phyloP scores from a whole-genome alignment of 2,797 vertebrate genomes.

The Tenualosa ilisha region DNA sequence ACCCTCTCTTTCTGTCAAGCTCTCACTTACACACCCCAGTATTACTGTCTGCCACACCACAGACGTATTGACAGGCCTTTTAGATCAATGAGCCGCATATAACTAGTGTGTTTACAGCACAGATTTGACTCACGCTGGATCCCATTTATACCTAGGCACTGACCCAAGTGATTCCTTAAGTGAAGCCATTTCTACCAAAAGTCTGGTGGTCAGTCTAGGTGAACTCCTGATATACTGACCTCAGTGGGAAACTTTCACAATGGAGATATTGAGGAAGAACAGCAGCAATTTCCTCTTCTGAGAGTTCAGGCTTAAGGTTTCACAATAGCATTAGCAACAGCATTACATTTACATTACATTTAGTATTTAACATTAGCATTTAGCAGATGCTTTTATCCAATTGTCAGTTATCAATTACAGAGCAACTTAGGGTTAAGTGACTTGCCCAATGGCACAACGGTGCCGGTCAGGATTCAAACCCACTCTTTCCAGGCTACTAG shows the following conservation, averaged over 20 bases:
- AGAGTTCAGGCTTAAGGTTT: background rate
- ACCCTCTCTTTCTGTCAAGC: background rate
- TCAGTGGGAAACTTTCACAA: background rate
- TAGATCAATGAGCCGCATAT: background rate
- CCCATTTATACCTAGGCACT: background rate
- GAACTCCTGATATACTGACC: background rate
- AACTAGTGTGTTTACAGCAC: background rate
- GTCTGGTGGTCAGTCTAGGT: background rate
- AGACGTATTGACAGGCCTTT: background rate
- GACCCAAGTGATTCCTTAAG: background rate
- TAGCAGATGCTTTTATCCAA: no score
- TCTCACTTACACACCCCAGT: background rate
- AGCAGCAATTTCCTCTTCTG: background rate
- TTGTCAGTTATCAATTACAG: no score
- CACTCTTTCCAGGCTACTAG: no score
- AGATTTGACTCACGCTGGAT: background rate
- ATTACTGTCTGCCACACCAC: background rate
- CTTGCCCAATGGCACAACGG: no score
- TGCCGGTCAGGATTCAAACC: no score
- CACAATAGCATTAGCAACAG: no score
- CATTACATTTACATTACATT: no score
- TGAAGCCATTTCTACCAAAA: background rate
- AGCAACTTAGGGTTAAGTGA: no score
- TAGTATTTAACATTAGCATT: no score
- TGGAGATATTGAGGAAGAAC: background rate